Evolutionary conservation across 2,888 invertebrate species (phyloP), one percentile per base, ranked within the genome.

Genomic region (Eristalinus aeneus): DNA sequence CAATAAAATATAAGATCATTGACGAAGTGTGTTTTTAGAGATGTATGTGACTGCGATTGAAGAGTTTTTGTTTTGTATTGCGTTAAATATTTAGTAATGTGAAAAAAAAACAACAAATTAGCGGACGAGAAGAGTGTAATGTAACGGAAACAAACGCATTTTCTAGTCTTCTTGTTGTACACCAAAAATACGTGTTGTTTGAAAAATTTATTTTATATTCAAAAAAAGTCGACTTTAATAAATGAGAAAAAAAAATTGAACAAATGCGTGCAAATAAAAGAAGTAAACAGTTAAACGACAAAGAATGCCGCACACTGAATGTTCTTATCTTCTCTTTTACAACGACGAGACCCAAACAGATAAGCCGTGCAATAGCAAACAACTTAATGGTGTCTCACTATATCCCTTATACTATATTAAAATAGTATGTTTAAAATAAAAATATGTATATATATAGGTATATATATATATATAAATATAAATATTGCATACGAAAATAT

Each of bases 401-500:
- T n/a, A 76, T 82, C 82, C 82, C 85, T 82, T 86, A 86, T 86
- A 86, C 86, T 82, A 86, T 82, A 86, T 82, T 61, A 82, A 82
- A 86, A 86, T 86, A 86, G 86, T 82, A 86, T 86, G 86, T 86
- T 86, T 86, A 82, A 82, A 86, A 88, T 88, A 88, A 88, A 89
- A 89, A 84, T 86, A 79, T 87, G 79, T 86, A 81, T 88, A 80
- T 87, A 82, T 78, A 83, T 83, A n/a, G n/a, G n/a, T n/a, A 82
- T 88, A 77, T 80, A 79, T 81, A 81, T 87, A 77, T 79, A 82
- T 90, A 89, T 90, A 89, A 88, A 89, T 88, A 90, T 90, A 89
- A 88, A 87, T 88, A 87, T 89, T 90, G 91, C 91, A 91, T 91
- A 91, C 90, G 90, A 91, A 91, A 91, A 91, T 90, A 91, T 91